Base-by-base conservation (phyloP, 2,888 invertebrate species). In the Spodoptera exigua region DNA sequence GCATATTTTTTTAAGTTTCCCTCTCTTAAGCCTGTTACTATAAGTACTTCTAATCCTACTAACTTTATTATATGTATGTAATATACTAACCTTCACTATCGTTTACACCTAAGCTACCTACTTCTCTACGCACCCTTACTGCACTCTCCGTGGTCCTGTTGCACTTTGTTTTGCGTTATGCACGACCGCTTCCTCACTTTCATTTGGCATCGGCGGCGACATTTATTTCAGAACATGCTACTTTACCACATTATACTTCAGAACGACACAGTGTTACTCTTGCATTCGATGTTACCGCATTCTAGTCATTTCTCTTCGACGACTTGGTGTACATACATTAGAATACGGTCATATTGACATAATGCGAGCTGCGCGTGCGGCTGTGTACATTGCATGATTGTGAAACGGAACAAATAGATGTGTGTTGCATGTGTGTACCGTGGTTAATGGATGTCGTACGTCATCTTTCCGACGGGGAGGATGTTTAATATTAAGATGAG, bases 381-480 rank as follows among this genome's bases (percentile, higher is more conserved):
- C 82, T 82, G 80, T 81, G 79, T 78, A 81, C 84, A 87, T 86
- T 93, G 94, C 94, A 94, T 94, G 94, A 91, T 89, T 93, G 93
- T 93, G 85, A 86, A 87, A 82, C 85, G 85, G 83, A 87, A 84
- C 78, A 86, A 82, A 87, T 92, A 93, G 92, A 89, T 91, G 92
- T 93, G 94, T 94, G 93, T 93, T 93, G 93, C 92, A 93, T 93
- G 93, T 93, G 93, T 93, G 91, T 93, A 79, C 85, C 84, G 89
- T 91, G 86, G 81, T 85, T 84, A 86, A 88, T 93, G 87, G 81
- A 89, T 93, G 93, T 93, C 94, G 93, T 93, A 92, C 91, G 89
- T 91, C 91, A 92, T 93, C 92, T 92, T 89, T 87, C 79, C 78
- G 87, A 89, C 86, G 88, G 83, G n/a, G 84, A 86, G 86, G 92